Evolutionary conservation across 2,888 invertebrate species (phyloP).

Genomic region (Eudasyphora cyanicolor): DNA sequence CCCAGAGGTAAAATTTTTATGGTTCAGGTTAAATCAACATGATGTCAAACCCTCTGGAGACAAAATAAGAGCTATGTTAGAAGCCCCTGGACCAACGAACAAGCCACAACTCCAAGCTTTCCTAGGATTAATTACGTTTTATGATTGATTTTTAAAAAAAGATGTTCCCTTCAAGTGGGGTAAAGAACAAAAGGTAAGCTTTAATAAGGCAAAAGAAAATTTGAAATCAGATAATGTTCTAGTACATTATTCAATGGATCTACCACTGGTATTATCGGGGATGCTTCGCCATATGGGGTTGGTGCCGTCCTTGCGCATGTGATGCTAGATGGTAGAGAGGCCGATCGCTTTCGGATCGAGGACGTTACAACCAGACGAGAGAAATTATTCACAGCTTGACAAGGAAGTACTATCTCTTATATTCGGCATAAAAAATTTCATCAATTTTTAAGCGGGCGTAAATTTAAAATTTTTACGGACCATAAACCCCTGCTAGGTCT

Average conservation of each 20-base stretch:
- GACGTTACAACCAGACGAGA: constrained; percentile 44
- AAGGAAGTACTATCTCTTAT: constrained; percentile 46
- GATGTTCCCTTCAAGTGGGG: constrained; percentile 2
- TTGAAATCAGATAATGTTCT: not conserved
- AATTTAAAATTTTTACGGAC: constrained; percentile 32
- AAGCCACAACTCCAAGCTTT: constrained; percentile 30
- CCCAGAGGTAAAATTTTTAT: constrained; percentile 26
- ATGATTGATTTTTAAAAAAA: constrained; percentile 25
- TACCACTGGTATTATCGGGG: constrained; percentile 40
- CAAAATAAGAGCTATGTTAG: constrained; percentile 34
- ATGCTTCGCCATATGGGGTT: constrained; percentile 52
- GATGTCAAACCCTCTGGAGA: constrained; percentile 33
- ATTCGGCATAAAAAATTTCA: constrained; percentile 50
- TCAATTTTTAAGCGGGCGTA: constrained; percentile 47
- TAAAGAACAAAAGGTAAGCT: not conserved
- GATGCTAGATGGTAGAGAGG: constrained; percentile 39
- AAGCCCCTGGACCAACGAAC: constrained; percentile 24
- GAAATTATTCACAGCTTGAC: constrained; percentile 51
- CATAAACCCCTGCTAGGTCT: constrained; percentile 16
- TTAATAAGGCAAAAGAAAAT: not conserved
- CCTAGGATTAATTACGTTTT: constrained; percentile 31
- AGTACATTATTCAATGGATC: constrained; percentile 27
- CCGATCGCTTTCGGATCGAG: constrained; percentile 43
- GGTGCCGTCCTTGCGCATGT: constrained; percentile 45
- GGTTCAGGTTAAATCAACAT: constrained; percentile 16